These are phyloP conservation scores for Drymonia ruficornis DNA, from an alignment of 2,888 invertebrate genomes.

Conservation along the genomic window DNA sequence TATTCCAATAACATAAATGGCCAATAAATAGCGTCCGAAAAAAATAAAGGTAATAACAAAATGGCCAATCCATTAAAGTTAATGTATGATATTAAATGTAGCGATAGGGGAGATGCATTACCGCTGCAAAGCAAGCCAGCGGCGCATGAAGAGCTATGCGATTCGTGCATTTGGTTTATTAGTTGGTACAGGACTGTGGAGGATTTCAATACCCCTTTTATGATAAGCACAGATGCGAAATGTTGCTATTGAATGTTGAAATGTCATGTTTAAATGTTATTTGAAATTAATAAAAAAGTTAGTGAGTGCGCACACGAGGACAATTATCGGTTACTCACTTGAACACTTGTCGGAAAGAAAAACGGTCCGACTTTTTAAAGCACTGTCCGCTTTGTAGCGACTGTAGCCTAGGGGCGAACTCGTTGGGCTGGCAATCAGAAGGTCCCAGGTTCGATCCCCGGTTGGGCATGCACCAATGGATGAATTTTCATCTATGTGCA, in stretches of 20 bases:
- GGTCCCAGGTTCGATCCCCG: too few relatives aligned
- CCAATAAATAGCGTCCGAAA: slow-evolving; percentile 38
- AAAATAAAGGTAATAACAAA: slow-evolving; percentile 60
- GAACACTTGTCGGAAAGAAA: too few relatives aligned
- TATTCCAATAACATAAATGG: slow-evolving; percentile 29
- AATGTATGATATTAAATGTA: slow-evolving; percentile 68
- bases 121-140: slow-evolving; percentile 52
- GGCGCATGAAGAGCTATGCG: slow-evolving; percentile 66
- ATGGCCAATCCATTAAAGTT: slow-evolving; percentile 79
- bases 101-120: slow-evolving; percentile 60
- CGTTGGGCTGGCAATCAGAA: too few relatives aligned
- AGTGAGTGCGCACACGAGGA: neutral
- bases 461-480: too few relatives aligned
- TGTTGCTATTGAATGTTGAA: slow-evolving; percentile 2
- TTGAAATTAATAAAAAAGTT: neutral
- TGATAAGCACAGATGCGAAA: slow-evolving; percentile 12
- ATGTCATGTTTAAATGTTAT: neutral
- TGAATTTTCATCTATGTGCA: too few relatives aligned
- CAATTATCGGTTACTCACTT: neutral
- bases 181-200: slow-evolving; percentile 28
- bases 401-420: too few relatives aligned
- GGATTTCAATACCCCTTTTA: slow-evolving; percentile 21
- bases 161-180: slow-evolving; percentile 64
- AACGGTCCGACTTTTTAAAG: too few relatives aligned
- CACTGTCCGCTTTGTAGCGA: too few relatives aligned